phyloP scores from a whole-genome alignment of 2,113 vertebrate genomes.

The Lethenteron reissneri region DNA sequence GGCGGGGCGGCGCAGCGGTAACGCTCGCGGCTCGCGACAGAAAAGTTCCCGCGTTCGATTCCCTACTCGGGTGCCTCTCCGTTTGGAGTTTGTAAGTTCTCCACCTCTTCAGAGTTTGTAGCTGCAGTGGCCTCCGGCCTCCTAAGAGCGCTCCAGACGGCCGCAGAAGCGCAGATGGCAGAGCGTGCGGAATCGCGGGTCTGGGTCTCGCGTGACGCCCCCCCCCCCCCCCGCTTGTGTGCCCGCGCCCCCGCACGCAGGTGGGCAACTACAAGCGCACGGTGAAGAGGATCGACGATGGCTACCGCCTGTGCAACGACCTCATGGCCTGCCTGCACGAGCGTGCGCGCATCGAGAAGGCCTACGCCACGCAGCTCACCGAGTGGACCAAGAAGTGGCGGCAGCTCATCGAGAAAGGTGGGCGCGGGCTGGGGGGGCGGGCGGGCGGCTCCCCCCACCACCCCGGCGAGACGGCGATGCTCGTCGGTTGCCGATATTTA shows the following conservation, averaged over 20 bases:
- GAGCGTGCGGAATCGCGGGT: neutral
- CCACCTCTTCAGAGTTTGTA: neutral
- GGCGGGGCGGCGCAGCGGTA: too few species aligned
- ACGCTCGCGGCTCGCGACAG: too few species aligned
- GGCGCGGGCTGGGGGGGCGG: neutral
- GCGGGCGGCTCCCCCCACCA: too few species aligned
- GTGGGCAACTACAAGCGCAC: conserved; percentile 85
- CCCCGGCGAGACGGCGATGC: too few species aligned
- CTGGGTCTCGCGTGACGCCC: conserved; percentile 4
- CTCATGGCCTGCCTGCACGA: conserved; percentile 88
- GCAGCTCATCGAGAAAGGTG: conserved; percentile 82
- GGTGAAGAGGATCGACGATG: conserved; percentile 74
- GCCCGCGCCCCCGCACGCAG: conserved; percentile 19
- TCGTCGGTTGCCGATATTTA: too few species aligned
- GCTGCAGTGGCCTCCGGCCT: neutral
- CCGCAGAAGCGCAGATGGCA: conserved; percentile 3
- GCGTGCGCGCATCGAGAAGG: conserved; percentile 73
- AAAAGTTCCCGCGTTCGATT: neutral
- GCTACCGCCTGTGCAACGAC: conserved; percentile 64
- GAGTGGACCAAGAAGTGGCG: conserved; percentile 91
- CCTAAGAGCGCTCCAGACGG: neutral
- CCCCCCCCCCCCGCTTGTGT: conserved; percentile 5
- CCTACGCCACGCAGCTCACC: conserved; percentile 66
- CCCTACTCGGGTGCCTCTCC: neutral
- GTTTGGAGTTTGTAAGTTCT: neutral